Evolutionary conservation across 2,888 invertebrate species (phyloP), one percentile per base, ranked within the genome.

Genomic region (Nasonovia ribisnigri): DNA sequence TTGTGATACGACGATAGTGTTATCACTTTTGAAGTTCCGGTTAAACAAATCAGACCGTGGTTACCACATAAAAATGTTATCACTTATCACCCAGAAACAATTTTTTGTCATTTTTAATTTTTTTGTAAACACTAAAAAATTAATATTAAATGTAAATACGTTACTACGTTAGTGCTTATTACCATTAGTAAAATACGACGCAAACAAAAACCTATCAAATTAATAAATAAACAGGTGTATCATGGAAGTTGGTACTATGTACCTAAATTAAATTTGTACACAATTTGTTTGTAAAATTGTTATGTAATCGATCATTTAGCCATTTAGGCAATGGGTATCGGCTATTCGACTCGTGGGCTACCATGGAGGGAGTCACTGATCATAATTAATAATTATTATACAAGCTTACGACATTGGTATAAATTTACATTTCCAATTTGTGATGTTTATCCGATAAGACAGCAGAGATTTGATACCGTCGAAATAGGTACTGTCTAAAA

Each of bases 21-120:
- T 90, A 60, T 89, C 89, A 89, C 10, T 87, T 60, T 43, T 43
- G 43, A 46, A 29, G 43, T 86, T 86, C 13, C 86, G 46, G 46
- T 26, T 43, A 46, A 6, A 46, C 6, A 11, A 36, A 77, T 8
- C 36, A 20, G 36, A 77, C 77, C 36, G 29, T 5, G 43, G 86
- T 86, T 86, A 86, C 86, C 6, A 5, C 8, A 36, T 36, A 36
- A 20, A 36, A 77, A 43, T 10, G 46, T 43, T 46, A 86, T 43
- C 86, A 86, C 11, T 46, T 43, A 43, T 86, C 77, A 77, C 20
- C 36, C 77, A 20, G 57, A 57, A 57, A 24, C 77, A 77, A 77
- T 77, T 20, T 36, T 36, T 36, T 36, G 26, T 67, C n/a, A 5
- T 4, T 36, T 36, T 36, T 20, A 77, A 77, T 77, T 36, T 77